Evolutionary conservation across 2,888 invertebrate genomes (phyloP).

Genomic region (Nineta flava): DNA sequence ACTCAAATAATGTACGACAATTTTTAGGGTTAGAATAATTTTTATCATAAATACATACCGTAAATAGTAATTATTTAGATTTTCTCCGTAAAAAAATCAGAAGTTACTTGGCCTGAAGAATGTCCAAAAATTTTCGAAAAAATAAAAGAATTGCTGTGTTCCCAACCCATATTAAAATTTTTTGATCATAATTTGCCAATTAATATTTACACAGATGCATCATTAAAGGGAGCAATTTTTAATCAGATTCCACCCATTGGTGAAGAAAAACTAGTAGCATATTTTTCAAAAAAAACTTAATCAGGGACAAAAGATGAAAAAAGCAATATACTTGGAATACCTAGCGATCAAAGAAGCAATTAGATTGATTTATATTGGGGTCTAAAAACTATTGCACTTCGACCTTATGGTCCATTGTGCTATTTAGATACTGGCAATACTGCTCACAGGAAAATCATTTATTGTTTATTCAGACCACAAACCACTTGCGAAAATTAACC

Average conservation of each 20-base stretch:
- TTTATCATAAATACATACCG: neutral
- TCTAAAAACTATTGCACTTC: too few relatives aligned
- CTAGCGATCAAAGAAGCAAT: neutral
- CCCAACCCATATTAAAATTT: slow-evolving; percentile 11
- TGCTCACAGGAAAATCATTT: neutral
- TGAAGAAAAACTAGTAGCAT: too few relatives aligned
- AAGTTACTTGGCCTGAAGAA: slow-evolving; percentile 5
- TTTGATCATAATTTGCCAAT: too few relatives aligned
- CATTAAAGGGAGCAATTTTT: neutral
- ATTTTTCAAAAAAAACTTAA: neutral
- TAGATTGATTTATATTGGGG: too few relatives aligned
- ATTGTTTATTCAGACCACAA: neutral
- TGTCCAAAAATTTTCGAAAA: too few relatives aligned
- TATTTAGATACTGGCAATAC: neutral
- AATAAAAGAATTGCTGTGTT: too few relatives aligned
- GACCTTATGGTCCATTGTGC: too few relatives aligned
- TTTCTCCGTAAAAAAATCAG: neutral
- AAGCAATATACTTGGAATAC: neutral
- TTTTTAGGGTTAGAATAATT: too few relatives aligned
- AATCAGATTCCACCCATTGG: neutral
- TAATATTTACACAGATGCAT: neutral
- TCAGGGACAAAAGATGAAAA: neutral
- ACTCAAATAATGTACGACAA: slow-evolving; percentile 10
- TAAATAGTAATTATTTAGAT: slow-evolving; percentile 8
- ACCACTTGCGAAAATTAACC: neutral